Base-by-base conservation (phyloP, 2,888 invertebrate species). In the Drosophila demipolita region DNA sequence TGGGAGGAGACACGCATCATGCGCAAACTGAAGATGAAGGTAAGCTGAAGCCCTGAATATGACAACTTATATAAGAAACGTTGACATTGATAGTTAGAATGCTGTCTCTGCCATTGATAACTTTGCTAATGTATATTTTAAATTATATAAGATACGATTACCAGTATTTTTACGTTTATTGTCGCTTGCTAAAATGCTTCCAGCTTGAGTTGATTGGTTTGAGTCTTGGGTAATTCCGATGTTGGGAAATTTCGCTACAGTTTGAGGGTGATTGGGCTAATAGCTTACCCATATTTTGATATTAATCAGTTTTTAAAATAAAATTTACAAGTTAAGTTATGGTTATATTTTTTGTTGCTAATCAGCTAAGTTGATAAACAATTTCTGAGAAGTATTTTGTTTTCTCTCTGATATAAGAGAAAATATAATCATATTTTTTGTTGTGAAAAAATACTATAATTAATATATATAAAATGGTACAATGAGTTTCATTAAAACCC, bases 1-100 rank as follows among this genome's bases (percentile, higher is more conserved):
- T 94, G 94, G 94, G 93, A 93, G 79, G 93, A 91, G 81, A 92
- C 92, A n/a, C 92, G 93, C 72, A 92, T 92, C 33, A 92, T 92
- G 92, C 87, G 93, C 23, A 93, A 92, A 74, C 83, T 93, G 65
- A 89, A 93, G 66, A 72, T 92, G 72, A 93, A 92, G 92, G 93
- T 93, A 81, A 84, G 92, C 82, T 29, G 6, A 29, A 17, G 26
- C 45, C 2, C 1, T 45, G 63, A 3, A 53, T 26, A 61, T 33
- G 8, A 23, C 11, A 40, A n/a, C 11, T 61, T 52, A 45, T 50
- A n/a, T 38, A 60, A 69, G n/a, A n/a, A 6, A 20, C 15, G 38
- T 40, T 54, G 40, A 36, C 59, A 20, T 42, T 67, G 26, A n/a
- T 23, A 35, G 40, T n/a, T 15, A 45, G 8, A 36, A 48, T 23